Evolutionary conservation across 2,888 invertebrate species (phyloP).

Genomic region (Urechis unicinctus): DNA sequence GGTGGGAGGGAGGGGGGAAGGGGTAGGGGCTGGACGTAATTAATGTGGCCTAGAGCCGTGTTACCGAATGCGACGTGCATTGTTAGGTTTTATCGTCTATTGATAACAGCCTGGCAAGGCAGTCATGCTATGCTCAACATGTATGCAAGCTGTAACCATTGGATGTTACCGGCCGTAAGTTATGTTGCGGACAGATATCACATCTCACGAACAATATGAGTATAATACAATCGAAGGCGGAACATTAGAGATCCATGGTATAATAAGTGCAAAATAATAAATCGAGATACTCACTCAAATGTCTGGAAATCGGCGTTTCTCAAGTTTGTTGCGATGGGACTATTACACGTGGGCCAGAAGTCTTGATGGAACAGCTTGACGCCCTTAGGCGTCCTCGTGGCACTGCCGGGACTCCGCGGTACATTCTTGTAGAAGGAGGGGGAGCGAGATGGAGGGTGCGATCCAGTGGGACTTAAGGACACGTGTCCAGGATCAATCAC

Average conservation of each 20-base stretch:
- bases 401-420: neutral
- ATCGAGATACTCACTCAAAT: conserved; percentile 22
- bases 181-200: too few relatives aligned
- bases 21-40: too few relatives aligned
- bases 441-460: conserved; percentile 19
- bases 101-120: too few relatives aligned
- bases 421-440: conserved; percentile 9
- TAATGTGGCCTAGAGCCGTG: too few relatives aligned
- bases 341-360: conserved; percentile 23
- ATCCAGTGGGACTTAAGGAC: conserved; percentile 19
- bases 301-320: conserved; percentile 16
- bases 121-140: too few relatives aligned
- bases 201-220: too few relatives aligned
- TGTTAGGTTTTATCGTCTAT: too few relatives aligned
- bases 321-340: conserved; percentile 15
- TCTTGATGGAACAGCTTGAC: conserved; percentile 20
- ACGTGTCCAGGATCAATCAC: conserved; percentile 15
- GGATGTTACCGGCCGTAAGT: too few relatives aligned
- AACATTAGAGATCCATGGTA: neutral
- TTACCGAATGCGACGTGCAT: too few relatives aligned
- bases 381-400: conserved; percentile 13
- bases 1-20: too few relatives aligned
- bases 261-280: neutral
- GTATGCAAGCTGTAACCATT: too few relatives aligned
- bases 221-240: too few relatives aligned